Evolutionary conservation across 2,888 invertebrate species (phyloP).

Genomic region (Notodonta ziczac): DNA sequence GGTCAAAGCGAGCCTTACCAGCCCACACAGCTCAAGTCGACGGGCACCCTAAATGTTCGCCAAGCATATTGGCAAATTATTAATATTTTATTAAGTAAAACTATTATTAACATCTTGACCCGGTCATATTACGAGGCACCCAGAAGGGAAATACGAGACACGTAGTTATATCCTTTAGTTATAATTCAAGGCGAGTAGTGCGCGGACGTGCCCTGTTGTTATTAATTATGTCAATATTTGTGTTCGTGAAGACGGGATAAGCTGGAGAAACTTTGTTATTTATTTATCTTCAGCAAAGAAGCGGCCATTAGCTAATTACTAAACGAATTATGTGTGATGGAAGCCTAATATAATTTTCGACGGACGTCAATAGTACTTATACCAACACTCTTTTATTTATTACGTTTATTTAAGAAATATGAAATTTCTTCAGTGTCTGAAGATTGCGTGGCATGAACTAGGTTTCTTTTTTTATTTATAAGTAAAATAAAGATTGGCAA

Average conservation of each 20-base stretch:
- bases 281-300: constrained; percentile 59
- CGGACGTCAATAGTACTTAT: neutral
- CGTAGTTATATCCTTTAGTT: constrained; percentile 49
- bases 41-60: no score
- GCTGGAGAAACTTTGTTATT: constrained; percentile 62
- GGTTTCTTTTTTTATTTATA: no score
- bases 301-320: constrained; percentile 58
- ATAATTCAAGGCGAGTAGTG: constrained; percentile 60
- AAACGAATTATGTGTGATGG: constrained; percentile 39
- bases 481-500: no score
- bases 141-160: constrained; percentile 32
- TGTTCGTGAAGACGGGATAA: constrained; percentile 65
- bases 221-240: constrained; percentile 77
- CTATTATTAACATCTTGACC: neutral
- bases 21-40: no score
- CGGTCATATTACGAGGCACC: constrained; percentile 14
- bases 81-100: neutral
- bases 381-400: neutral
- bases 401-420: no score
- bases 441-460: no score
- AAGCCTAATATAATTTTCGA: neutral
- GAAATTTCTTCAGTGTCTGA: no score
- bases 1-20: no score
- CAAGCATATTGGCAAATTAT: no score
- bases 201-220: constrained; percentile 65